Evolutionary conservation across 2,797 vertebrate species (phyloP).

Genomic region (Sebastes baramenuke): DNA sequence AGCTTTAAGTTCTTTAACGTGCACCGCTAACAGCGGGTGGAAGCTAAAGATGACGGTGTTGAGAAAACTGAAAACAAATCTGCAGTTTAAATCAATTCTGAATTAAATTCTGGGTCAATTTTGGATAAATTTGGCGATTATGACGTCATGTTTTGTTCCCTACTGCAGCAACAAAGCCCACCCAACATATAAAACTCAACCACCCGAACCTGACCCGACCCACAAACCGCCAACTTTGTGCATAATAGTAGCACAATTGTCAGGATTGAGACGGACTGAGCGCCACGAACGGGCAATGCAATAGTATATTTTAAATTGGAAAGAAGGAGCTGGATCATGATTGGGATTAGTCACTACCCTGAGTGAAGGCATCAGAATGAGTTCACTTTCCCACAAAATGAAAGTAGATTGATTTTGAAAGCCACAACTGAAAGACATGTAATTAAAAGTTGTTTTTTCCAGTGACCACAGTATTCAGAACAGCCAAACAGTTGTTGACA

Average conservation of each 20-base stretch:
- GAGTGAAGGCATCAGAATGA: background rate
- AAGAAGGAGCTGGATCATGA: background rate
- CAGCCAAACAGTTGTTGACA: background rate
- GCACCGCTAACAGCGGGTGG: too few species aligned
- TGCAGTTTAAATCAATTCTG: too few species aligned
- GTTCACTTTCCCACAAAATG: background rate
- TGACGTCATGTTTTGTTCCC: background rate
- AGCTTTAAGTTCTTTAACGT: background rate
- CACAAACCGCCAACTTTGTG: too few species aligned
- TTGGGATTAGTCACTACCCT: background rate
- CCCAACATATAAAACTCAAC: too few species aligned
- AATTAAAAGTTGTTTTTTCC: constrained; percentile 3
- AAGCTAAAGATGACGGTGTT: too few species aligned
- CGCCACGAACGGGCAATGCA: background rate
- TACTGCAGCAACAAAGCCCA: background rate
- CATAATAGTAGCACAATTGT: too few species aligned
- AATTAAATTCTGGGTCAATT: background rate
- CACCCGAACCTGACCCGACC: too few species aligned
- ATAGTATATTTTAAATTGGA: background rate
- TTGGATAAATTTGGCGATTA: background rate
- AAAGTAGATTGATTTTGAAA: constrained; percentile 1
- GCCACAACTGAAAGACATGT: background rate
- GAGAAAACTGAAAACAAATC: too few species aligned
- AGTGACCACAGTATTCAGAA: background rate
- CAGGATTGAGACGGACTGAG: too few species aligned